Evolutionary conservation across 2,113 vertebrate species (phyloP).

Genomic region (Triplophysa siluroides): DNA sequence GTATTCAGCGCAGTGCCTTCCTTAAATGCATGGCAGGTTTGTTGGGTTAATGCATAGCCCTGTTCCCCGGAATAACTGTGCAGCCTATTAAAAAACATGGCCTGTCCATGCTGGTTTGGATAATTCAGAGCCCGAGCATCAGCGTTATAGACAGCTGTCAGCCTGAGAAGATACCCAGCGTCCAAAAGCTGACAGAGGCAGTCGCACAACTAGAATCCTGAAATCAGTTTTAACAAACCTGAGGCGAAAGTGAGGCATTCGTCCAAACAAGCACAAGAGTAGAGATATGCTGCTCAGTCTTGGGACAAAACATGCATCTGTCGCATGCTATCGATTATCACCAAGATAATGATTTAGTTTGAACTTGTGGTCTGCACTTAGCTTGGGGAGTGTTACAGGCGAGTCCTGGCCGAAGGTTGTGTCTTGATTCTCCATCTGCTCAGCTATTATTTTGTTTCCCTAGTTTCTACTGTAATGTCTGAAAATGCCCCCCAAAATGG

Average conservation of each 20-base stretch:
- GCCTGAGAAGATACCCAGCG: slow-evolving; percentile 8
- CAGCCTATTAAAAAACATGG: slow-evolving; percentile 42
- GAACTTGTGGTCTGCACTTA: too few relatives aligned
- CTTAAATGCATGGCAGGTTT: slow-evolving; percentile 35
- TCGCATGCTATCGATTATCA: background rate
- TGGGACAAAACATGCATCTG: background rate
- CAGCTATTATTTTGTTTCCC: too few relatives aligned
- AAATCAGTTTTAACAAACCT: slow-evolving; percentile 37
- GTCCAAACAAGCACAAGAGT: background rate
- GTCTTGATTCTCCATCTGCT: too few relatives aligned
- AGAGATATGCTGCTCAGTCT: background rate
- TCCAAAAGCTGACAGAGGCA: slow-evolving; percentile 42
- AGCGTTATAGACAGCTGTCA: slow-evolving; percentile 49
- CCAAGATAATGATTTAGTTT: background rate
- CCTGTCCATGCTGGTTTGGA: slow-evolving; percentile 37
- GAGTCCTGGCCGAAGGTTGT: too few relatives aligned
- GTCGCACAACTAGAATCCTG: slow-evolving; percentile 18
- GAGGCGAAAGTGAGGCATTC: background rate
- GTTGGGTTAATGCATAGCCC: slow-evolving; percentile 41
- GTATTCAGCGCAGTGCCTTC: slow-evolving; percentile 17
- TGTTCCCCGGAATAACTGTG: slow-evolving; percentile 29
- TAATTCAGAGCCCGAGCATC: slow-evolving; percentile 24
- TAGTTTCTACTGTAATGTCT: too few relatives aligned
- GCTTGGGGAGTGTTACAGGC: too few relatives aligned
- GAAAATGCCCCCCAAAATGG: too few relatives aligned